phyloP scores from a whole-genome alignment of 2,797 vertebrate genomes.

The Artibeus jamaicensis region DNA sequence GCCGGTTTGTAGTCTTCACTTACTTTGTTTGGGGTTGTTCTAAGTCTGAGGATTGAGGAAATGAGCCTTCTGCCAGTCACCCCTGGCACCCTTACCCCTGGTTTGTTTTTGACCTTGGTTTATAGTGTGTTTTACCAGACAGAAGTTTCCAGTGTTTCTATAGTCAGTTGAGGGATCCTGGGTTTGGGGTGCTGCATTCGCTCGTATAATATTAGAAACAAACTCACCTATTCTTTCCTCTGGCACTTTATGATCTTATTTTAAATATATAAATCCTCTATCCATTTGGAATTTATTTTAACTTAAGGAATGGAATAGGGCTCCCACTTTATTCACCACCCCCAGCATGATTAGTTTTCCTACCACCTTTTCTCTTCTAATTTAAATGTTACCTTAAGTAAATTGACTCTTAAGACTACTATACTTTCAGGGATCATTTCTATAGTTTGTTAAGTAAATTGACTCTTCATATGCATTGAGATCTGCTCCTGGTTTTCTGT shows the following conservation, averaged over 20 bases:
- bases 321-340: background rate
- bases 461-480: background rate
- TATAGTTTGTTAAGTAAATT: too few relatives aligned
- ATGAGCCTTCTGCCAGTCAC: background rate
- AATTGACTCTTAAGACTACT: too few relatives aligned
- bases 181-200: background rate
- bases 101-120: background rate
- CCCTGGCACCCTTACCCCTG: background rate
- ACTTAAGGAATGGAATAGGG: background rate
- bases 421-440: too few relatives aligned
- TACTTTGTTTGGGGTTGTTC: background rate
- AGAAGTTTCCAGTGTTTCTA: background rate
- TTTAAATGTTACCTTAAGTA: background rate
- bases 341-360: background rate
- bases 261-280: background rate
- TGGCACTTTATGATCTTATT: background rate
- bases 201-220: background rate
- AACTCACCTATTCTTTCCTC: background rate
- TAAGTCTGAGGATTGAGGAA: background rate
- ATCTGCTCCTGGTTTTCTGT: background rate
- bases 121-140: background rate
- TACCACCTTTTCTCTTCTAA: background rate
- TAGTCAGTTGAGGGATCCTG: background rate
- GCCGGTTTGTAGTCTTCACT: background rate
- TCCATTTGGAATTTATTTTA: constrained; percentile 36